These are phyloP conservation scores for Caprella mutica DNA, from an alignment of 2,888 invertebrate species.

Conservation along the genomic window DNA sequence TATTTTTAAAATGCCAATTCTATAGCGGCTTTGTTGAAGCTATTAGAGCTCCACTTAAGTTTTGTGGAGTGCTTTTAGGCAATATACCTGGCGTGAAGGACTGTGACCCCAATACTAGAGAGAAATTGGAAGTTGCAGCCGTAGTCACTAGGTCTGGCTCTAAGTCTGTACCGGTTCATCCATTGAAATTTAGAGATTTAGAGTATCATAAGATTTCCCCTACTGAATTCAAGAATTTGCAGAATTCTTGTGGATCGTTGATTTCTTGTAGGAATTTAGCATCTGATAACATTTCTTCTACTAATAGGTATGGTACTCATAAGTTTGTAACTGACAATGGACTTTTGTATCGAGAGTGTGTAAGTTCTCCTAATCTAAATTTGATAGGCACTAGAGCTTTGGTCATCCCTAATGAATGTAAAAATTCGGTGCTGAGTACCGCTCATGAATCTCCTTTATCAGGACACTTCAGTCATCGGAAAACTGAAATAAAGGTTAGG, in stretches of 20 bases:
- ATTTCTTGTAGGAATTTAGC: not conserved
- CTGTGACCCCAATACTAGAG: no score
- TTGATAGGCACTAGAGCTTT: not conserved
- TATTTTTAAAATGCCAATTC: not conserved
- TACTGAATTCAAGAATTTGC: not conserved
- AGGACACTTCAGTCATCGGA: slow-evolving; percentile 6
- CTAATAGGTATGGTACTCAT: not conserved
- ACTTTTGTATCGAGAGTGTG: not conserved
- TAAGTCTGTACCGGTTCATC: no score
- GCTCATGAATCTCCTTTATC: slow-evolving; percentile 1
- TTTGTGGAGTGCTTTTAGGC: not conserved
- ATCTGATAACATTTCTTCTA: not conserved
- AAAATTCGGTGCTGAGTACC: not conserved
- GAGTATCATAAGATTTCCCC: not conserved
- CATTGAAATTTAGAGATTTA: not conserved
- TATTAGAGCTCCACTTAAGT: not conserved
- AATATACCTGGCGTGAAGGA: not conserved
- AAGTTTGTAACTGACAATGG: not conserved
- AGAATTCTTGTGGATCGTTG: not conserved
- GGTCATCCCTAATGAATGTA: not conserved
- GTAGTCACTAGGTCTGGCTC: not conserved
- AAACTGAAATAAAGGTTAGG: not conserved
- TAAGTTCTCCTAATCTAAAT: not conserved
- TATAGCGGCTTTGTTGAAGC: not conserved
- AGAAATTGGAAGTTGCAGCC: no score